Evolutionary conservation across 2,888 invertebrate species (phyloP), one percentile per base, ranked within the genome.

Genomic region (Cryptus armator): DNA sequence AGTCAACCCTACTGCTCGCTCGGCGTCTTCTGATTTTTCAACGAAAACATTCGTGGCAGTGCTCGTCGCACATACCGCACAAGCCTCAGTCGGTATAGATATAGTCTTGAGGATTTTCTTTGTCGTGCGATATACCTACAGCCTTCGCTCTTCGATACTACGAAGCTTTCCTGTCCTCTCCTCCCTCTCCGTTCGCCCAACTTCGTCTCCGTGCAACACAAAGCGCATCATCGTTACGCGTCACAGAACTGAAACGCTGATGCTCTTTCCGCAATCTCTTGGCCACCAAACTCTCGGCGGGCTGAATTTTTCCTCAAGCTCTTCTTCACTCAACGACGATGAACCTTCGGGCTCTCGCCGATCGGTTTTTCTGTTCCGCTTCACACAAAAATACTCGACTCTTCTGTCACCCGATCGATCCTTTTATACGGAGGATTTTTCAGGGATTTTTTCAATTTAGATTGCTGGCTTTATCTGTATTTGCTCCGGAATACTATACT

Each of bases 161-260:
- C 24, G 80, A 32, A 80, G 76, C 84, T 84, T 68, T 68, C 16
- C 19, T 53, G 16, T 3, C 53, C 7, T 16, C 43, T 3, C 9
- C 7, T 19, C 53, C 16, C 53, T 19, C 16, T 0, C 43, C 56
- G 19, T 56, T 4, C 59, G 66, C 76, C 76, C 70, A 75, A 70
- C 16, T 66, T 66, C 46, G 46, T 70, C 75, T 71, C 79, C 66
- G 62, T 48, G 72, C 66, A 68, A 72, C 84, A 76, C 80, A 80
- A 80, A 71, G 80, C 84, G 71, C 84, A 84, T 76, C 66, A 84
- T 84, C 71, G 79, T 84, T 84, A 80, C 80, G 74, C 78, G 72
- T 74, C 70, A 44, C 71, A 48, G 43, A 71, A 56, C 83, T 29
- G 59, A 59, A 59, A 59, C 59, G 59, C 24, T 59, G 59, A 59